Evolutionary conservation across 2,113 vertebrate genomes (phyloP).

Genomic region (Notothenia rossii): DNA sequence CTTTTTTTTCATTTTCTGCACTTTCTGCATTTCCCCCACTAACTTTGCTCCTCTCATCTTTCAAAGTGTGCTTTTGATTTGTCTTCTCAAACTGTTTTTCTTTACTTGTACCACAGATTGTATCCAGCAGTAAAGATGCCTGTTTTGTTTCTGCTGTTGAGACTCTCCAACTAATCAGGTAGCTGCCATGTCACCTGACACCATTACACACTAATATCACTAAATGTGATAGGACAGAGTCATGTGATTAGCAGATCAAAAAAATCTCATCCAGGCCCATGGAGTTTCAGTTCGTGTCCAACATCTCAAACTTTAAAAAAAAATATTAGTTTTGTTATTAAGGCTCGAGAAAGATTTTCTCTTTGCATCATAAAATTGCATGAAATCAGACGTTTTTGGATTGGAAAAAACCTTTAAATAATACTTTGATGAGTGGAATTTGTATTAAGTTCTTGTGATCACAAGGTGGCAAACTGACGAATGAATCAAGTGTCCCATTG

Average conservation of each 20-base stretch:
- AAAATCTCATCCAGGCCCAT: not conserved
- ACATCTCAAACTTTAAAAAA: not conserved
- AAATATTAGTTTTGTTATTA: not conserved
- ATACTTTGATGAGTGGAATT: not conserved
- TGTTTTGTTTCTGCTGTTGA: constrained; percentile 96
- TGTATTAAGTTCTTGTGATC: not conserved
- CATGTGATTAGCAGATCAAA: not conserved
- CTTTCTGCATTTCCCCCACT: not conserved
- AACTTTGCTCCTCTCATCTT: too few species aligned
- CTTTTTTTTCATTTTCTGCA: not conserved
- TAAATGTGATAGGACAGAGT: not conserved
- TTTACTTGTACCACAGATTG: constrained; percentile 83
- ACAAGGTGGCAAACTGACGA: not conserved
- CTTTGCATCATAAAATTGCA: too few species aligned
- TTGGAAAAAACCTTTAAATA: not conserved
- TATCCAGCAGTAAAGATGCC: constrained; percentile 90
- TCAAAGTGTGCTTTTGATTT: not conserved
- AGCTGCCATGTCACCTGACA: constrained; percentile 37
- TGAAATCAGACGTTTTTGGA: not conserved
- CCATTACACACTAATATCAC: not conserved
- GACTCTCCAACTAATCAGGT: constrained; percentile 98
- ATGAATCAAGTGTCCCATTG: not conserved
- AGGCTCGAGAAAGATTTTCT: not conserved
- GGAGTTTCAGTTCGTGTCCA: not conserved
- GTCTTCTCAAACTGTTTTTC: not conserved